Conservation (phyloP, 2,888 invertebrate genomes). For the Acanthosepion lycidas region DNA sequence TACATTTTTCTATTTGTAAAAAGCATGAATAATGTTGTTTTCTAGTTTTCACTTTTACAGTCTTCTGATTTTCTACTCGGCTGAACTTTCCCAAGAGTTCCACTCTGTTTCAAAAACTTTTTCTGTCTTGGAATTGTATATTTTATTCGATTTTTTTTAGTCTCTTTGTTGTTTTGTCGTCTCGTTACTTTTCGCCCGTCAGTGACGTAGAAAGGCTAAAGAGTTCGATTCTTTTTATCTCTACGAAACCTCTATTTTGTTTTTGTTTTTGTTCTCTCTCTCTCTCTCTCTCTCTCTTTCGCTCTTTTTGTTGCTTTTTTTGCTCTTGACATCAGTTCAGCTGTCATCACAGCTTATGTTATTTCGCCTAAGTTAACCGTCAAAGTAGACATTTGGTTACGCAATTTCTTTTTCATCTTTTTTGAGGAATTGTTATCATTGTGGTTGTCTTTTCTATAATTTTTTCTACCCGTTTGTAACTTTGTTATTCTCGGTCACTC, state of each 20-base stretch:
- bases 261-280: background rate
- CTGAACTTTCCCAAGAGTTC: too few relatives aligned
- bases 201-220: background rate
- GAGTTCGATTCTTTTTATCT: slow-evolving; percentile 18
- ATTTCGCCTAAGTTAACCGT: background rate
- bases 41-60: too few relatives aligned
- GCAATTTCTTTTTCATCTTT: background rate
- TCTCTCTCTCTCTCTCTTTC: background rate
- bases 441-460: background rate
- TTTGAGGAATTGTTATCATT: background rate
- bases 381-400: background rate
- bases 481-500: background rate
- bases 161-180: too few relatives aligned
- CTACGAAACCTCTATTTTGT: background rate
- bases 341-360: background rate
- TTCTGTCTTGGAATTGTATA: too few relatives aligned
- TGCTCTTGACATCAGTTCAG: background rate
- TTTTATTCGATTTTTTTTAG: too few relatives aligned
- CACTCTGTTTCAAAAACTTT: too few relatives aligned
- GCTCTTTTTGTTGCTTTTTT: background rate
- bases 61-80: background rate
- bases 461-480: background rate
- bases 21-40: too few relatives aligned
- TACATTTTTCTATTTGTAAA: too few relatives aligned
- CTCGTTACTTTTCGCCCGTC: background rate